These are phyloP conservation scores for Lacerta agilis DNA, from an alignment of 2,797 vertebrate genomes.

Conservation along the genomic window DNA sequence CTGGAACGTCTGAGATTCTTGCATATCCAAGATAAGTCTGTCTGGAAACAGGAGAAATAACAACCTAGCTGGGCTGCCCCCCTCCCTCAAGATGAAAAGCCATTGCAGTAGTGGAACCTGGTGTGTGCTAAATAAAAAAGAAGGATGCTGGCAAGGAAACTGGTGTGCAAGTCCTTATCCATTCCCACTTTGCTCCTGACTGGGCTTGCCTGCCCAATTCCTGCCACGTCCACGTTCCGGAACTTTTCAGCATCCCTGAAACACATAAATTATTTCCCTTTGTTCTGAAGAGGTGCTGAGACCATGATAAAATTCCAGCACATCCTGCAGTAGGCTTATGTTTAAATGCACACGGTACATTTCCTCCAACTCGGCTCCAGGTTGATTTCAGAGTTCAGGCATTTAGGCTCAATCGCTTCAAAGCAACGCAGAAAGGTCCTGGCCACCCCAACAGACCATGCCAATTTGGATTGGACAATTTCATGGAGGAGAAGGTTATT, in stretches of 20 bases:
- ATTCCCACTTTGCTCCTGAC: slow-evolving; percentile 25
- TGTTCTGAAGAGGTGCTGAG: not conserved
- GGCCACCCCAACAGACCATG: not conserved
- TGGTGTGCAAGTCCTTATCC: not conserved
- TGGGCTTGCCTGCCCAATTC: slow-evolving; percentile 29
- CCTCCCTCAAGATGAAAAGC: not conserved
- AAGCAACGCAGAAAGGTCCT: not conserved
- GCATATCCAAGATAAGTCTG: not conserved
- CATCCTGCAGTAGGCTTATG: not conserved
- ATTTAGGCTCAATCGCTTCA: not conserved
- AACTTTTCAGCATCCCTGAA: not conserved
- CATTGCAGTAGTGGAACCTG: slow-evolving; percentile 13
- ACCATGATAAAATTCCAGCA: not conserved
- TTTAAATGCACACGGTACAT: not conserved
- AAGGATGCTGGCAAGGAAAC: not conserved
- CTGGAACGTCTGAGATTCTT: not conserved
- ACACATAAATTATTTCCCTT: not conserved
- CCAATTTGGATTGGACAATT: not conserved
- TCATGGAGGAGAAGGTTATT: too few species aligned
- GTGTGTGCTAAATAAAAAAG: slow-evolving; percentile 32
- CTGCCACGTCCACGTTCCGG: slow-evolving; percentile 6
- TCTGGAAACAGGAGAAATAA: slow-evolving; percentile 17
- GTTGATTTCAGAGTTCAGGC: slow-evolving; percentile 17
- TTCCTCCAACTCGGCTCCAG: slow-evolving; percentile 29
- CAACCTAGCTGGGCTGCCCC: slow-evolving; percentile 15